A percentile compares a stretch with the other conserved stretches of the same genome.
Evolutionary conservation across 2,113 vertebrate species (phyloP).

Genomic region (Balaeniceps rex): DNA sequence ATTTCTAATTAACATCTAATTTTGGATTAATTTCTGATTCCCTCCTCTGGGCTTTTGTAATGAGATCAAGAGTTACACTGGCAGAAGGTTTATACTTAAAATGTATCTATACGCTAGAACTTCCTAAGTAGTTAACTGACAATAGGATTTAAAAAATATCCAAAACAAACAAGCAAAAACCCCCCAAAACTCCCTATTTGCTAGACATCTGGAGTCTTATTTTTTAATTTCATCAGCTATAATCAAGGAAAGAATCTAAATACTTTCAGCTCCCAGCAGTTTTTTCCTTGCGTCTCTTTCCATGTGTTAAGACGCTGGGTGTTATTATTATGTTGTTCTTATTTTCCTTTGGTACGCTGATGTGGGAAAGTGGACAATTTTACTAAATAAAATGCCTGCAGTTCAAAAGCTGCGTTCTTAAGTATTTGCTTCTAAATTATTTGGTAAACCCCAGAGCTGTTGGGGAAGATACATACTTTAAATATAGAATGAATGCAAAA

Average conservation of each 20-base stretch:
- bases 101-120: neutral
- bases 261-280: neutral
- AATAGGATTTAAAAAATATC: neutral
- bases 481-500: neutral
- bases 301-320: neutral
- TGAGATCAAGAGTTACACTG: slow-evolving; percentile 16
- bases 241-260: neutral
- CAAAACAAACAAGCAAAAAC: neutral
- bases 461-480: neutral
- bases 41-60: slow-evolving; percentile 54
- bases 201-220: neutral
- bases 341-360: neutral
- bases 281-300: neutral
- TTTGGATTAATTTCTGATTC: slow-evolving; percentile 59
- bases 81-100: slow-evolving; percentile 9
- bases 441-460: neutral
- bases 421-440: neutral
- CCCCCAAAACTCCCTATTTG: neutral
- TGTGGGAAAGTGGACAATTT: neutral
- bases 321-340: neutral
- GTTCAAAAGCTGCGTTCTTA: neutral
- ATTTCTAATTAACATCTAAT: slow-evolving; percentile 59
- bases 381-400: neutral
- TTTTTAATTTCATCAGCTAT: neutral
- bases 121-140: neutral